These are phyloP conservation scores for Agrenia bidenticulata DNA, from an alignment of 2,888 invertebrate genomes.

Conservation along the genomic window DNA sequence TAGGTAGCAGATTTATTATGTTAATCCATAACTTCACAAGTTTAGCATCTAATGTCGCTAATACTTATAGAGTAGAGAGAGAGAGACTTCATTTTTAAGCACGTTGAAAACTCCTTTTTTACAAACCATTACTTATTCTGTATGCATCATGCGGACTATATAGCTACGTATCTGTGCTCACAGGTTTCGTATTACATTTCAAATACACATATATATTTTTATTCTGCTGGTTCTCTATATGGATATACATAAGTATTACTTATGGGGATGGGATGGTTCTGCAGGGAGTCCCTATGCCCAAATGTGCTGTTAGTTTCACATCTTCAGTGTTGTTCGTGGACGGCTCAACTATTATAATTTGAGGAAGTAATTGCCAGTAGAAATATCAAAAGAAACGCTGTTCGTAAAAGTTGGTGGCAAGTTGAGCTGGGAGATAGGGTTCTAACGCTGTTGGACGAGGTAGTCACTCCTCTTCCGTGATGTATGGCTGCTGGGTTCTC, in stretches of 20 bases:
- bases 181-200: neutral
- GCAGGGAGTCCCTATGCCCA: slow-evolving; percentile 10
- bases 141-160: slow-evolving; percentile 2
- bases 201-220: neutral
- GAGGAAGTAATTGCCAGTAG: slow-evolving; percentile 15
- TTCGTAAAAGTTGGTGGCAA: slow-evolving; percentile 4
- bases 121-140: neutral
- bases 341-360: slow-evolving; percentile 18
- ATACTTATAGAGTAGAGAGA: neutral
- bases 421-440: slow-evolving; percentile 18
- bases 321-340: neutral
- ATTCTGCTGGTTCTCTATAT: no score
- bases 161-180: neutral
- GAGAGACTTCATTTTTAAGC: slow-evolving; percentile 1
- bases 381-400: slow-evolving; percentile 16
- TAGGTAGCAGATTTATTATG: slow-evolving; percentile 2
- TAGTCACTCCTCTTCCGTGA: slow-evolving; percentile 61
- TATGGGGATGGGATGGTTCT: slow-evolving; percentile 11
- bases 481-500: slow-evolving; percentile 77
- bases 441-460: slow-evolving; percentile 15
- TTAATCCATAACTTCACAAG: slow-evolving; percentile 9
- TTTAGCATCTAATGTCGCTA: slow-evolving; percentile 8
- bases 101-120: slow-evolving; percentile 1
- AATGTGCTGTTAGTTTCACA: slow-evolving; percentile 6
- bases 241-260: no score